Percentiles rank a stretch among this genome's conserved stretches.
These are phyloP conservation scores for Cherax quadricarinatus DNA, from an alignment of 1,140 invertebrate species.

Conservation along the genomic window DNA sequence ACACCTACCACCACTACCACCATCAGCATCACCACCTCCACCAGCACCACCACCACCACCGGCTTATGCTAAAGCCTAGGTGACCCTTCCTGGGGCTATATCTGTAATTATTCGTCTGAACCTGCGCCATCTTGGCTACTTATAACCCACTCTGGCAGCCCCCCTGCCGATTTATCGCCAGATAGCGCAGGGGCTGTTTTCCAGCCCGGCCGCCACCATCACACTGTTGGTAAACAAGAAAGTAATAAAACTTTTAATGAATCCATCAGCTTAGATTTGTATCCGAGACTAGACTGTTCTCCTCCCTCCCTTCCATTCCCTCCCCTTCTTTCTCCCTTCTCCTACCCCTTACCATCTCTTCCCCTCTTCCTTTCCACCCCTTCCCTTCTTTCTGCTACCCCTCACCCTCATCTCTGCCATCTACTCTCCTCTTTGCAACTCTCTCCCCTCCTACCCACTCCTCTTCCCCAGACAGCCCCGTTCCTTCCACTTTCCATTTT, in stretches of 20 bases:
- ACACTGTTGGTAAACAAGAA: slow-evolving; percentile 59
- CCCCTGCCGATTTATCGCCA: slow-evolving; percentile 55
- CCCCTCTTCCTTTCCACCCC: too few species aligned
- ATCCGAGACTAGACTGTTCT: neutral
- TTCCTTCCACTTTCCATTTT: too few species aligned
- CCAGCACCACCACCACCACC: neutral
- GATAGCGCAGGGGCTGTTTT: slow-evolving; percentile 42
- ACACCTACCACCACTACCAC: neutral
- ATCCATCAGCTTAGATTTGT: slow-evolving; percentile 61
- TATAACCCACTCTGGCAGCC: slow-evolving; percentile 45
- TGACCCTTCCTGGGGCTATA: neutral
- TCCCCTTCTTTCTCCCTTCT: neutral
- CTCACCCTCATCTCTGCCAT: too few species aligned
- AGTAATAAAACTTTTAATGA: slow-evolving; percentile 62
- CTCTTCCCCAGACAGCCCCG: too few species aligned
- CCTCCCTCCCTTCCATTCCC: too few species aligned
- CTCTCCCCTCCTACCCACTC: too few species aligned
- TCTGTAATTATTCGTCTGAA: slow-evolving; percentile 45
- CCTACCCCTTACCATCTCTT: too few species aligned
- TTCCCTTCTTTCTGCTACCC: too few species aligned
- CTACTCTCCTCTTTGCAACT: too few species aligned
- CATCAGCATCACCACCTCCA: neutral
- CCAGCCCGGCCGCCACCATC: slow-evolving; percentile 7
- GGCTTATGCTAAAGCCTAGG: neutral
- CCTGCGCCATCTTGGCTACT: slow-evolving; percentile 20